Conservation (phyloP, 2,888 invertebrate species). For the Epistrophella euchroma region DNA sequence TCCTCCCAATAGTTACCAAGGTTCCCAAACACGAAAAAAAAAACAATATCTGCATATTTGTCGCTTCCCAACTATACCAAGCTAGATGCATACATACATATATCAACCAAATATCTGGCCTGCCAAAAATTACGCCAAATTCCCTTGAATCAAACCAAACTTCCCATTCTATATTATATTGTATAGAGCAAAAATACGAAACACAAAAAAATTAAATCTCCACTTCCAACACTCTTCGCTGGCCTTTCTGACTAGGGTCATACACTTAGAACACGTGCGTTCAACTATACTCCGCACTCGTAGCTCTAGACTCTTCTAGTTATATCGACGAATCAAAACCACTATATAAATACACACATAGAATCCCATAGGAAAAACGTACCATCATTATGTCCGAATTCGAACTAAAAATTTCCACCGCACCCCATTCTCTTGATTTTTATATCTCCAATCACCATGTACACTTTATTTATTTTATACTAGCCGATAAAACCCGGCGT, state of each 20-base stretch:
- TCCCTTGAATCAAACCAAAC: conserved; percentile 20
- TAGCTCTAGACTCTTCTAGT: conserved; percentile 20
- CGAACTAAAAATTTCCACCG: conserved; percentile 27
- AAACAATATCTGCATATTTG: conserved; percentile 11
- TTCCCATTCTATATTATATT: conserved; percentile 13
- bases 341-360: conserved; percentile 1
- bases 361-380: neutral
- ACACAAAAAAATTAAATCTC: neutral
- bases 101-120: conserved; percentile 8
- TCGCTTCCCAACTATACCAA: conserved; percentile 11
- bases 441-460: conserved; percentile 57
- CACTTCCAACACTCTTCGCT: conserved; percentile 6
- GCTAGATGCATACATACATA: neutral
- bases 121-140: conserved; percentile 31
- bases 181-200: neutral
- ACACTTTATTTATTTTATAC: conserved; percentile 41
- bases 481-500: too few species aligned
- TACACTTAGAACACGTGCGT: conserved; percentile 38
- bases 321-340: conserved; percentile 39
- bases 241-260: neutral
- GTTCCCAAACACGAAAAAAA: conserved; percentile 13
- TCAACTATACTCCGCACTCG: conserved; percentile 3
- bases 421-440: conserved; percentile 13
- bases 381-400: conserved; percentile 26
- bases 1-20: conserved; percentile 39